Base-by-base conservation (phyloP, 30 jellyfish, hydroid and myxozoan species). In the Hydractinia symbiolongicarpus region DNA sequence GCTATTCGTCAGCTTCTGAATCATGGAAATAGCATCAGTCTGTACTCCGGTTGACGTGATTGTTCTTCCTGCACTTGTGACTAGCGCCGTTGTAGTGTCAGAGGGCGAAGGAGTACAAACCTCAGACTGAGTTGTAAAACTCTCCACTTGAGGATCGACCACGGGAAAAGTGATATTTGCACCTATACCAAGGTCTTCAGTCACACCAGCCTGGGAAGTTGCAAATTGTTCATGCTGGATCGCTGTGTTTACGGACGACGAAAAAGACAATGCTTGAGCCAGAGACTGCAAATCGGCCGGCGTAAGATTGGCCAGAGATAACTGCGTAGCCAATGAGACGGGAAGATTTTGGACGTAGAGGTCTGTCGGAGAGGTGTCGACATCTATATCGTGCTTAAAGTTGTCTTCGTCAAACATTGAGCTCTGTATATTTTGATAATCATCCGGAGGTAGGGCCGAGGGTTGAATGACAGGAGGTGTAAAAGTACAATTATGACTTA, bases 31-130 rank as follows among this genome's bases (percentile, higher is more conserved):
- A 8, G 97, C 95, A 64, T 93, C 99, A 2, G 99, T 93, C 66
- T 93, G 99, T 6, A 93, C 96, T 50, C 99, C 99, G 8, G 99
- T 93, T 6, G 99, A 93, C n/a, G 99, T 88, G 64, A 93, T 92
- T 73, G 93, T 87, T 54, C 96, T 86, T 21, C 82, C 75, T 51
- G 91, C 87, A 62, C 88, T 58, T 49, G 92, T 72, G 14, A 86
- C 94, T 50, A 79, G 93, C 56, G 87, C 84, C 5, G 96, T 30
- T n/a, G 93, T 55, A 20, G 87, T 79, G 79, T 84, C 91, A 10
- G 88, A 78, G 8, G 94, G 90, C 6, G 90, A 64, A n/a, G 89
- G 94, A 5, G 88, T 77, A 83, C 91, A 77, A 30, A 89, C 88
- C 16, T 86, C 95, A 10, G 97, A 68, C 49, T 89, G 85, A 15